phyloP scores from a whole-genome alignment of 2,888 invertebrate genomes.

The Dynastes hyllus region DNA sequence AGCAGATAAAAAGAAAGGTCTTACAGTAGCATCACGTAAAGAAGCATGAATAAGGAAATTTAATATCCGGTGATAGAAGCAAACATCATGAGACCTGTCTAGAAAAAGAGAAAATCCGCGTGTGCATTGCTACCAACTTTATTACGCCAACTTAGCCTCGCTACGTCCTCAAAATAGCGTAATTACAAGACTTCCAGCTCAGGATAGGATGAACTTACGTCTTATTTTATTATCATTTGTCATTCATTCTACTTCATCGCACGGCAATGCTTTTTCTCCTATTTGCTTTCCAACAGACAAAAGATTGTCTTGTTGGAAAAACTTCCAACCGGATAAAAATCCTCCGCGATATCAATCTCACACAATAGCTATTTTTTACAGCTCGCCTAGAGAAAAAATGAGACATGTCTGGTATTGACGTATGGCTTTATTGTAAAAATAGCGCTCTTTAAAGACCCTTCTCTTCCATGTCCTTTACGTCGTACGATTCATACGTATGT shows the following conservation, averaged over 20 bases:
- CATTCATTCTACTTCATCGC: slow-evolving; percentile 33
- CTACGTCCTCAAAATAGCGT: background rate
- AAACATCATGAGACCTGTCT: too few relatives aligned
- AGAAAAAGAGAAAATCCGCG: too few relatives aligned
- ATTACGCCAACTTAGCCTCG: background rate
- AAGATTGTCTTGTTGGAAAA: slow-evolving; percentile 31
- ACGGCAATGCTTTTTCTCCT: slow-evolving; percentile 20
- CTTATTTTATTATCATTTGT: slow-evolving; percentile 32
- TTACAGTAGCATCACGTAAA: too few relatives aligned
- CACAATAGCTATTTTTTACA: slow-evolving; percentile 47
- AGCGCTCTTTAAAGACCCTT: slow-evolving; percentile 30
- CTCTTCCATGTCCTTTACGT: slow-evolving; percentile 21
- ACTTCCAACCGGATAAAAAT: slow-evolving; percentile 42
- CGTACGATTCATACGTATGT: slow-evolving; percentile 17
- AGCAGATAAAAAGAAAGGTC: too few relatives aligned
- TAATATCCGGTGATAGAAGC: too few relatives aligned
- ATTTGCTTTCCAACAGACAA: slow-evolving; percentile 36
- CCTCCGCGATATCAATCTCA: slow-evolving; percentile 41
- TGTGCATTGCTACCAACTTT: background rate
- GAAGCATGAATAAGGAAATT: too few relatives aligned
- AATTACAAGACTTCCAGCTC: slow-evolving; percentile 9
- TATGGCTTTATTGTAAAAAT: slow-evolving; percentile 44
- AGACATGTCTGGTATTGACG: slow-evolving; percentile 48
- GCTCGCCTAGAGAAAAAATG: slow-evolving; percentile 40
- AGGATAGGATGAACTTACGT: background rate